Base-by-base conservation (phyloP, 2,888 invertebrate species). In the Sipha maydis region DNA sequence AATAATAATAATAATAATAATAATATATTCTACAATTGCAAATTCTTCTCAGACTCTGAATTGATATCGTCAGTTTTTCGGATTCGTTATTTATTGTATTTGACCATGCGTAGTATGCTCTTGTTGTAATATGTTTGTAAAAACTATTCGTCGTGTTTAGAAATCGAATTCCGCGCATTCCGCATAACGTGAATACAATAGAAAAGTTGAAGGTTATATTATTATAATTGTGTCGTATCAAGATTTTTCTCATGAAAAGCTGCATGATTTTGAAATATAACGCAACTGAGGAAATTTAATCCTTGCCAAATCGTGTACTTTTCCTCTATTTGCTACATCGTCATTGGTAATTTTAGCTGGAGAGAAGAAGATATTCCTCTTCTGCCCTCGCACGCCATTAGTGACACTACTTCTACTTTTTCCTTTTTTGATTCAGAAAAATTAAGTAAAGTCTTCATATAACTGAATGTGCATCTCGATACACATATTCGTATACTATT, bases 241-340 rank as follows among this genome's bases (percentile, higher is more conserved):
- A 69, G 31, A 78, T 28, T 78, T 78, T 31, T 31, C 34, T 80
- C 38, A 38, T 83, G 8, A 54, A 73, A 73, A 25, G 31, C 34
- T 21, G 31, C 9, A 17, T 31, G 11, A 73, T 75, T 75, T 28
- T 41, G 56, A 14, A 61, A 48, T 56, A 0, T 19, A 56, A 83
- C n/a, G 56, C 61, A 38, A 28, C 5, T 34, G 28, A 28, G 56
- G 83, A 84, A 84, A 84, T 61, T 84, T 75, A 75, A 75, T 84
- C 61, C 48, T 83, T 21, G 56, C 61, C 38, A 56, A 25, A 9
- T 61, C 21, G 61, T 48, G 48, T 84, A 73, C 38, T 75, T 83
- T 48, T 56, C 19, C 3, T 14, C 75, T 25, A n/a, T 56, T 21
- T 48, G 38, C 31, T 14, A 5, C 31, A 28, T 71, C 61, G 69